phyloP scores from a whole-genome alignment of 2,113 vertebrate genomes.

The Chitala chitala region DNA sequence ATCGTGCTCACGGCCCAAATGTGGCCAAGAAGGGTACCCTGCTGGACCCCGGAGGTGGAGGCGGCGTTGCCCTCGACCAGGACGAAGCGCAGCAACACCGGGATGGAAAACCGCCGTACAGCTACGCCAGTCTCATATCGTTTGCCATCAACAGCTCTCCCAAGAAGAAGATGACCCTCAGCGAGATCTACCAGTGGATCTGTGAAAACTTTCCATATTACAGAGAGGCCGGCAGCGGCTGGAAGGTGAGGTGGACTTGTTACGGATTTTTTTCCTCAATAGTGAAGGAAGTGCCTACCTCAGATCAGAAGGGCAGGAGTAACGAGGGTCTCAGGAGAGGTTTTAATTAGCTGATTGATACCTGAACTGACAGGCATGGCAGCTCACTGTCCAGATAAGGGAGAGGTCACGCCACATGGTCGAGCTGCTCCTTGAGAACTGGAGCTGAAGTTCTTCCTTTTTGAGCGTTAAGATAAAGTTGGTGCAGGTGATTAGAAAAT shows the following conservation, averaged over 20 bases:
- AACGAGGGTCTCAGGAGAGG: too few relatives aligned
- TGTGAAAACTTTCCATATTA: constrained; percentile 91
- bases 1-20: constrained; percentile 72
- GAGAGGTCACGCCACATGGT: too few relatives aligned
- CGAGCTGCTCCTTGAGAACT: too few relatives aligned
- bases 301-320: too few relatives aligned
- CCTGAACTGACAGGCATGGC: too few relatives aligned
- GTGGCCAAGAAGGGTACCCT: constrained; percentile 78
- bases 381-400: too few relatives aligned
- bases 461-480: too few relatives aligned
- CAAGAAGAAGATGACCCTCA: constrained; percentile 91
- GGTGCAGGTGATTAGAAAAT: too few relatives aligned
- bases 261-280: too few relatives aligned
- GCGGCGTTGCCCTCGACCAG: constrained; percentile 79
- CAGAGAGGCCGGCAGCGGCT: constrained; percentile 85
- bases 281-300: too few relatives aligned
- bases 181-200: constrained; percentile 91
- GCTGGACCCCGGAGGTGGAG: constrained; percentile 66
- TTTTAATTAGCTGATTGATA: too few relatives aligned
- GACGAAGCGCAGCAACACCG: constrained; percentile 86
- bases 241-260: constrained; percentile 80
- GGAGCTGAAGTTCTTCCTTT: too few relatives aligned
- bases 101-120: constrained; percentile 86
- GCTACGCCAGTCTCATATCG: constrained; percentile 88
- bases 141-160: constrained; percentile 90